phyloP scores from a whole-genome alignment of 2,113 vertebrate species.

The Monopterus albus region DNA sequence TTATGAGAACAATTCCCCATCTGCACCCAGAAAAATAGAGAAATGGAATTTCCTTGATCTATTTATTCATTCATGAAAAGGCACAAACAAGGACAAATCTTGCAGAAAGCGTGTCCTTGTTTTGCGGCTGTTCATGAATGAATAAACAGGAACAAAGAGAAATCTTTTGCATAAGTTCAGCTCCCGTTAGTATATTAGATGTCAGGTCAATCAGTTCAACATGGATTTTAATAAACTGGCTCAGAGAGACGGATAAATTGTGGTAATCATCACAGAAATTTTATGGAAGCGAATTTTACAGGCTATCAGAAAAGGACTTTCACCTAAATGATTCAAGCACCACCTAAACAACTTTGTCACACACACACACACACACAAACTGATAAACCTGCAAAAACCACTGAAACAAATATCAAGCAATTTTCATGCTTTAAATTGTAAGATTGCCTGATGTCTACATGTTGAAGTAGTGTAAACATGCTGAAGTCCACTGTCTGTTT shows the following conservation, averaged over 20 bases:
- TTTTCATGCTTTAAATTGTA: too few relatives aligned
- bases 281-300: background rate
- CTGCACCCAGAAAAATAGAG: constrained; percentile 17
- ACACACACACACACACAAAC: background rate
- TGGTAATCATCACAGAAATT: constrained; percentile 3
- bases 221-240: constrained; percentile 53
- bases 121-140: constrained; percentile 66
- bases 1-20: constrained; percentile 36
- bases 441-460: too few relatives aligned
- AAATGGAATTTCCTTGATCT: constrained; percentile 64
- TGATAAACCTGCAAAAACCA: background rate
- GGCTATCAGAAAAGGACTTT: constrained; percentile 19
- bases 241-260: constrained; percentile 7
- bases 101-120: constrained; percentile 56
- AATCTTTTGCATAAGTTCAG: constrained; percentile 28
- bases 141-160: constrained; percentile 65
- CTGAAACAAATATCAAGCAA: background rate
- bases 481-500: background rate
- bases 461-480: background rate
- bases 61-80: constrained; percentile 74
- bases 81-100: constrained; percentile 75
- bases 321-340: constrained; percentile 17
- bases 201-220: constrained; percentile 43
- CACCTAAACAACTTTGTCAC: background rate
- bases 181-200: background rate